A percentile compares a stretch with the other conserved stretches of the same genome.
phyloP scores from a whole-genome alignment of 2,888 invertebrate species.

The Atrina japonica region DNA sequence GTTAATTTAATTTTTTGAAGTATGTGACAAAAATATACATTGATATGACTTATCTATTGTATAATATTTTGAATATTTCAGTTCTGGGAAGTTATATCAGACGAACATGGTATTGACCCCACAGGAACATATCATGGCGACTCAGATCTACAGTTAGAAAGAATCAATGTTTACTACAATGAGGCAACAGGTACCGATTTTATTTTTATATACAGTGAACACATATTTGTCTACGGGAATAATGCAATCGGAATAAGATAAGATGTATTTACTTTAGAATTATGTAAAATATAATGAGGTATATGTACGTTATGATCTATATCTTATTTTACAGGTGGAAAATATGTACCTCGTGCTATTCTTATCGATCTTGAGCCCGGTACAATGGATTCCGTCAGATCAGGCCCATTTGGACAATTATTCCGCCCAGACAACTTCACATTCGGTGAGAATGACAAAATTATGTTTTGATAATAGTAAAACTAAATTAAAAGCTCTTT shows the following conservation, averaged over 20 bases:
- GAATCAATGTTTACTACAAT: constrained; percentile 95
- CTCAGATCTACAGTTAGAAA: constrained; percentile 92
- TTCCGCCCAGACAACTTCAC: constrained; percentile 98
- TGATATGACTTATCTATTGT: too few relatives aligned
- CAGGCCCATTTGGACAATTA: constrained; percentile 96
- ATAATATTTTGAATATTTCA: too few relatives aligned
- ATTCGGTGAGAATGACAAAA: constrained; percentile 82
- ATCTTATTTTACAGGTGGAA: constrained; percentile 83
- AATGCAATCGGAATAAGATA: too few relatives aligned
- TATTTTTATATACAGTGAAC: too few relatives aligned
- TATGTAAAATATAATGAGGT: too few relatives aligned
- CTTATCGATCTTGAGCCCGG: constrained; percentile 97
- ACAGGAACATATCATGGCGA: constrained; percentile 84
- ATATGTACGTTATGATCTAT: too few relatives aligned
- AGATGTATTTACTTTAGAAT: too few relatives aligned
- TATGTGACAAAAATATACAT: too few relatives aligned
- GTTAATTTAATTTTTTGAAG: too few relatives aligned
- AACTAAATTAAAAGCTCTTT: not conserved
- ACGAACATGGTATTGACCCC: constrained; percentile 78
- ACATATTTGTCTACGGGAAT: not conserved
- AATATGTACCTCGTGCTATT: constrained; percentile 96
- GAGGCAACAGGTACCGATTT: constrained; percentile 85
- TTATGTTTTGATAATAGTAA: not conserved
- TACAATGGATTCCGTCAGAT: constrained; percentile 98
- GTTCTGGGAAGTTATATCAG: constrained; percentile 92